Conservation (phyloP, 2,888 invertebrate genomes). For the Leptura quadrifasciata region DNA sequence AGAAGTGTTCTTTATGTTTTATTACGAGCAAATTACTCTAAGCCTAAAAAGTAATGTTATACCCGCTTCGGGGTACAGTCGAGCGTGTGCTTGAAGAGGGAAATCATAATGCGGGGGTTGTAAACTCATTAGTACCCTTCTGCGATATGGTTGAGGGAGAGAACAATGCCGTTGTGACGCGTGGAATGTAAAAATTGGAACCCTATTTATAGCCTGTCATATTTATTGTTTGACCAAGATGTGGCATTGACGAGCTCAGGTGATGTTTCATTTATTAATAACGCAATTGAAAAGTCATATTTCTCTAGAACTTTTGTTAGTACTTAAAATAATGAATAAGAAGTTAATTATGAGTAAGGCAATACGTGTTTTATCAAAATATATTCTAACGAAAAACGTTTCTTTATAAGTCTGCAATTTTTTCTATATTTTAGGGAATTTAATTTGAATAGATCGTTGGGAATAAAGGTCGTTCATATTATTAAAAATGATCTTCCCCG, state of each 20-base stretch:
- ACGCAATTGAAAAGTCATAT: not conserved
- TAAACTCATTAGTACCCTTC: conserved; percentile 37
- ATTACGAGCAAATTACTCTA: conserved; percentile 24
- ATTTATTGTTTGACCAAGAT: conserved; percentile 20
- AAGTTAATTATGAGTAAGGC: too few relatives aligned
- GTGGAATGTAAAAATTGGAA: conserved; percentile 5
- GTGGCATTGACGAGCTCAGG: not conserved
- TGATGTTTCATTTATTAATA: conserved; percentile 5
- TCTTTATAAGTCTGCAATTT: too few relatives aligned
- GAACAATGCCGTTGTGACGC: conserved; percentile 28
- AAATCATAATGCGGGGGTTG: conserved; percentile 23
- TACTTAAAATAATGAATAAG: too few relatives aligned
- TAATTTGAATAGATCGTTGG: too few relatives aligned
- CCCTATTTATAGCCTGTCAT: conserved; percentile 30
- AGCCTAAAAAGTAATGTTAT: conserved; percentile 6
- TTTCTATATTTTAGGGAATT: too few relatives aligned
- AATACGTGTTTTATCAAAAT: too few relatives aligned
- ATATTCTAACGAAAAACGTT: too few relatives aligned
- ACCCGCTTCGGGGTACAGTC: not conserved
- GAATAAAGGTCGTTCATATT: too few relatives aligned
- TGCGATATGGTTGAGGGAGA: conserved; percentile 25
- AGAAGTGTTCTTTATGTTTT: not conserved
- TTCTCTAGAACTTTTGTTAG: too few relatives aligned
- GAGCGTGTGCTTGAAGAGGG: conserved; percentile 26
- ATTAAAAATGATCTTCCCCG: too few relatives aligned